Conservation (phyloP, 2,113 vertebrate genomes). For the Eurypyga helias region DNA sequence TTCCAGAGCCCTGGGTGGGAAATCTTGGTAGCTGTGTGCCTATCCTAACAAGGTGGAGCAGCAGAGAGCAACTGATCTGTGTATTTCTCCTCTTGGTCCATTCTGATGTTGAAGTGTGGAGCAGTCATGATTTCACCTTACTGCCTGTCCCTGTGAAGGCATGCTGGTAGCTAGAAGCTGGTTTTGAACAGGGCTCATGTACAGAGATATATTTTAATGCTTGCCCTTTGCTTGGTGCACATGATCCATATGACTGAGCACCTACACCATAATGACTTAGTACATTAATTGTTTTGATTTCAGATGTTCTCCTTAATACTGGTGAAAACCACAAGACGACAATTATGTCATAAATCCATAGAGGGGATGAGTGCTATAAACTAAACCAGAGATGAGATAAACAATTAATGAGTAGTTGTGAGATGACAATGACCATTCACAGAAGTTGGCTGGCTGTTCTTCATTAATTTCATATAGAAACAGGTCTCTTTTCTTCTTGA, state of each 20-base stretch:
- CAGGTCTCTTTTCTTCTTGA: background rate
- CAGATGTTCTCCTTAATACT: background rate
- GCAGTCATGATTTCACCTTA: background rate
- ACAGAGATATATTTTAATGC: background rate
- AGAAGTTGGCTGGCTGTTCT: background rate
- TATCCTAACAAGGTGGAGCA: background rate
- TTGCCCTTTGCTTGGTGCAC: background rate
- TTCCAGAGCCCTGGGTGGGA: background rate
- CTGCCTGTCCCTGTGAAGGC: background rate
- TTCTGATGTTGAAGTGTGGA: background rate
- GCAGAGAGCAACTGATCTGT: background rate
- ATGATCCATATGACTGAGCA: background rate
- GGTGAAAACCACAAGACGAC: background rate
- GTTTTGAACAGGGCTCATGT: background rate
- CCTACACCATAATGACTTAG: background rate
- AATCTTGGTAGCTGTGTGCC: accelerated
- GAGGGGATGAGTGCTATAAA: background rate
- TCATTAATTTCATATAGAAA: background rate
- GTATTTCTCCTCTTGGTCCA: background rate
- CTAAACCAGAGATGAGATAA: background rate
- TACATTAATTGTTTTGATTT: background rate
- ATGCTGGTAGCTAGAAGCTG: background rate
- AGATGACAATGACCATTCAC: background rate
- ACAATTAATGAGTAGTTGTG: background rate
- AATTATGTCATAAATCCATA: background rate